Base-by-base conservation (phyloP, 2,888 invertebrate species). In the Chrysotoxum bicinctum region DNA sequence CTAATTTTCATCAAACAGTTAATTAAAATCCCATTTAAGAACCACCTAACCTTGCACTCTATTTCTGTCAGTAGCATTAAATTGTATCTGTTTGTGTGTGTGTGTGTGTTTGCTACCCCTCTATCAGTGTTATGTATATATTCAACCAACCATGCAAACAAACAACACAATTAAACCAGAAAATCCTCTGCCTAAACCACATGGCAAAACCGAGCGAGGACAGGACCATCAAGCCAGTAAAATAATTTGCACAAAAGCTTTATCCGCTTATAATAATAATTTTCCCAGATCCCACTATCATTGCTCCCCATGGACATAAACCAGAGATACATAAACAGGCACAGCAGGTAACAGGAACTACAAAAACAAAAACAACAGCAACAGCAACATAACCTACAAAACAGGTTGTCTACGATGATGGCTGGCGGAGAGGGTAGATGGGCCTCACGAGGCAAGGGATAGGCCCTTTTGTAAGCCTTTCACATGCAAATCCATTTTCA, bases 181-280 rank as follows among this genome's bases (percentile, higher is more conserved):
- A 85, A 85, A 81, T 85, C 76, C 85, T 81, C 75, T 40, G 40
- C 43, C 83, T 60, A 69, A 74, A 78, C 83, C 79, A 48, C 74
- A 77, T 64, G 37, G 69, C 21, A 35, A 10, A 66, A 50, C 69
- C 54, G 7, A 69, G 21, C 35, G 69, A 52, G 54, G 50, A 56
- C 54, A 54, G n/a, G 32, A n/a, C 69, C 69, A 50, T 37, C 69
- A 58, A 32, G 45, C 12, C 43, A 74, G 64, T 62, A 76, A 80
- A 81, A 81, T 77, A 79, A 81, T 85, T 80, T 81, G 23, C 74
- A 56, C 81, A 85, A 81, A 75, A 76, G 85, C 80, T 62, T 50
- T 72, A 68, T 56, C 68, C 73, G 81, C 72, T 85, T 72, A 81
- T 69, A 73, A 77, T 81, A 85, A 85, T 85, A 85, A 85, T 85